Percentiles rank a stretch among this genome's conserved stretches.
These are phyloP conservation scores for Pteronura brasiliensis DNA, from an alignment of 2,113 vertebrate genomes.

Conservation along the genomic window DNA sequence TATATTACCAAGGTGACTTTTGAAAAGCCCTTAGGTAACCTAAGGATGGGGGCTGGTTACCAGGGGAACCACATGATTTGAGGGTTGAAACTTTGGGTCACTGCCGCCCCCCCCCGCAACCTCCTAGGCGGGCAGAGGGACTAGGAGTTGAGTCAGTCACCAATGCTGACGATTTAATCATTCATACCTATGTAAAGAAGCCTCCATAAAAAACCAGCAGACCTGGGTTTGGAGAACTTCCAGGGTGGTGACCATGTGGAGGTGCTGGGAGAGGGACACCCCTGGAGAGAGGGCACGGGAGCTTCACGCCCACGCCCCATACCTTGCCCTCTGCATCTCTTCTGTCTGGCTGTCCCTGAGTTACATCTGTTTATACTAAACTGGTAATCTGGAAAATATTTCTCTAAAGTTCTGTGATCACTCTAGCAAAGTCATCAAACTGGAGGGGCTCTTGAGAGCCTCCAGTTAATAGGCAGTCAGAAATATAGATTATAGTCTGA, in stretches of 20 bases:
- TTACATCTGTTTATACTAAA: neutral
- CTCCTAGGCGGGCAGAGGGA: too few relatives aligned
- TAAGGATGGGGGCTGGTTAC: neutral
- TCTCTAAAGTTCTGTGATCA: neutral
- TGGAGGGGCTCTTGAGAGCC: neutral
- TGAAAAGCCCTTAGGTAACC: neutral
- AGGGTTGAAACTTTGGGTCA: neutral
- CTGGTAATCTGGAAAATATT: neutral
- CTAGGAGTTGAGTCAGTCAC: neutral
- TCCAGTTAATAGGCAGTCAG: neutral
- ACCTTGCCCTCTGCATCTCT: neutral
- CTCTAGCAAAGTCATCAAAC: neutral
- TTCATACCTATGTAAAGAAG: neutral
- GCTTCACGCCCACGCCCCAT: accelerated
- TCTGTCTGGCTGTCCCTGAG: neutral
- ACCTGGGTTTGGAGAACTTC: neutral
- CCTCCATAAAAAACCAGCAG: neutral
- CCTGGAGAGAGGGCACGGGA: neutral
- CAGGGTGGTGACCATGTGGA: neutral
- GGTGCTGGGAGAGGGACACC: neutral
- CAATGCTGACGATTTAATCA: neutral
- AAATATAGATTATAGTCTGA: neutral
- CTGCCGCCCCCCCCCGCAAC: neutral
- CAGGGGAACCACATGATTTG: neutral
- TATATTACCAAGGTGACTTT: neutral